These are phyloP conservation scores for Aethes cnicana DNA, from an alignment of 2,888 invertebrate species.

Conservation along the genomic window DNA sequence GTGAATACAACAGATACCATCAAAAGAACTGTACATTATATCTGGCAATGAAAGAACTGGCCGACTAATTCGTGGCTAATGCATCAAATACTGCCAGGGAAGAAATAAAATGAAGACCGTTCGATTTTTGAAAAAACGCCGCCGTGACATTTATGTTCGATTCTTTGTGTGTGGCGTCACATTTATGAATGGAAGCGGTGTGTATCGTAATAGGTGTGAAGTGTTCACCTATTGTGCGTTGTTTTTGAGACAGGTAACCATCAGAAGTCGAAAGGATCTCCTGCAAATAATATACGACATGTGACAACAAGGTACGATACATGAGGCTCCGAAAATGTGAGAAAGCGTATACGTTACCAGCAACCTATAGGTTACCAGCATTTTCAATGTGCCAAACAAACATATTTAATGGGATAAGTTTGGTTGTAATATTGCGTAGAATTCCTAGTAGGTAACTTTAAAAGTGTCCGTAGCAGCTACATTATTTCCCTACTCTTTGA, in stretches of 20 bases:
- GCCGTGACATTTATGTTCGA: conserved; percentile 75
- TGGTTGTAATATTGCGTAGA: no score
- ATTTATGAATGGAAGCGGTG: conserved; percentile 67
- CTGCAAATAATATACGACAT: conserved; percentile 52
- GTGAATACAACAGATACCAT: conserved; percentile 59
- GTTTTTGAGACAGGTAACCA: conserved; percentile 61
- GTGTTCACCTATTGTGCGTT: conserved; percentile 67
- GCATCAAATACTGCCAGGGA: conserved; percentile 66
- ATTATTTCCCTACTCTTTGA: no score
- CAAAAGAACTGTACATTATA: conserved; percentile 57
- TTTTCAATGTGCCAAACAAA: no score
- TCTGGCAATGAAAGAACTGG: conserved; percentile 57
- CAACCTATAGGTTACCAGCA: no score
- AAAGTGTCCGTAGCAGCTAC: no score
- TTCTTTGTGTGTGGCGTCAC: conserved; percentile 77
- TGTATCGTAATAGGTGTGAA: conserved; percentile 80
- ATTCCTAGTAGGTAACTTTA: no score
- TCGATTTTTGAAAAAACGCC: conserved; percentile 64
- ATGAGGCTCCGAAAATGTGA: conserved; percentile 26
- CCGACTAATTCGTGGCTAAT: conserved; percentile 79
- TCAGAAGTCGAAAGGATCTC: conserved; percentile 46
- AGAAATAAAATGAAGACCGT: conserved; percentile 66
- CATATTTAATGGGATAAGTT: no score
- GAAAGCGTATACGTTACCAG: conserved; percentile 14
- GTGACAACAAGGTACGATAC: conserved; percentile 35